Evolutionary conservation across 2,888 invertebrate genomes (phyloP).

Genomic region (Drosophila robusta): DNA sequence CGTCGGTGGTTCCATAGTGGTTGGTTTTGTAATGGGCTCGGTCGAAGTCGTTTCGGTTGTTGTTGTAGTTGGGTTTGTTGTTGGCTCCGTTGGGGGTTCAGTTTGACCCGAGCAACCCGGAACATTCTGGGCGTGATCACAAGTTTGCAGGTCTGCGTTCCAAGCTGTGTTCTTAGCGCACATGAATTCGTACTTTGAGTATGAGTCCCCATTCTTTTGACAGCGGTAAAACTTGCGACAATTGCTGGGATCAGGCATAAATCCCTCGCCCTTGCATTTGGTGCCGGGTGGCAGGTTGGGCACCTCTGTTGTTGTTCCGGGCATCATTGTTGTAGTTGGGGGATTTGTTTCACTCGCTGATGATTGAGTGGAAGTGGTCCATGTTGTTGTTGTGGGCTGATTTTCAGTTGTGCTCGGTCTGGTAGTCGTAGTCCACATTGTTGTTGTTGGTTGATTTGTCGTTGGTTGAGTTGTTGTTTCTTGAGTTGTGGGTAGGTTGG

Average conservation of each 20-base stretch:
- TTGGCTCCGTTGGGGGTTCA: slow-evolving; percentile 51
- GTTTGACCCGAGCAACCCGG: slow-evolving; percentile 75
- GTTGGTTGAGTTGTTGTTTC: slow-evolving; percentile 21
- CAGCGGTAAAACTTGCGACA: slow-evolving; percentile 88
- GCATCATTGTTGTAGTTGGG: slow-evolving; percentile 60
- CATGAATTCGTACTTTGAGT: slow-evolving; percentile 85
- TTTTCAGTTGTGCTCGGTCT: slow-evolving; percentile 22
- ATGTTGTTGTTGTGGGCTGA: slow-evolving; percentile 21
- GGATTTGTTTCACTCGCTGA: slow-evolving; percentile 21
- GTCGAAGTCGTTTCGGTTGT: slow-evolving; percentile 37
- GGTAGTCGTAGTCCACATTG: slow-evolving; percentile 29
- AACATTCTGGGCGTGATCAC: slow-evolving; percentile 86
- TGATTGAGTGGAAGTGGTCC: slow-evolving; percentile 23
- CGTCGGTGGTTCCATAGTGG: slow-evolving; percentile 35
- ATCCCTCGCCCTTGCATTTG: slow-evolving; percentile 87
- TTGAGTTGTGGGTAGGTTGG: slow-evolving; percentile 4
- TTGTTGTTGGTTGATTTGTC: slow-evolving; percentile 23
- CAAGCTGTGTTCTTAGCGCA: slow-evolving; percentile 90
- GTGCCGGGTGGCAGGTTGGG: slow-evolving; percentile 82
- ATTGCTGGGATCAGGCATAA: slow-evolving; percentile 87
- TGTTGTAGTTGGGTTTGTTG: slow-evolving; percentile 27
- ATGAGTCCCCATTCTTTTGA: slow-evolving; percentile 86
- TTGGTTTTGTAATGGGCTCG: slow-evolving; percentile 37
- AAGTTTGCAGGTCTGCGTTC: slow-evolving; percentile 88
- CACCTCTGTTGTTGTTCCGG: slow-evolving; percentile 63